These are phyloP conservation scores for Ciconia stormi DNA, from an alignment of 2,113 vertebrate species.

Conservation along the genomic window DNA sequence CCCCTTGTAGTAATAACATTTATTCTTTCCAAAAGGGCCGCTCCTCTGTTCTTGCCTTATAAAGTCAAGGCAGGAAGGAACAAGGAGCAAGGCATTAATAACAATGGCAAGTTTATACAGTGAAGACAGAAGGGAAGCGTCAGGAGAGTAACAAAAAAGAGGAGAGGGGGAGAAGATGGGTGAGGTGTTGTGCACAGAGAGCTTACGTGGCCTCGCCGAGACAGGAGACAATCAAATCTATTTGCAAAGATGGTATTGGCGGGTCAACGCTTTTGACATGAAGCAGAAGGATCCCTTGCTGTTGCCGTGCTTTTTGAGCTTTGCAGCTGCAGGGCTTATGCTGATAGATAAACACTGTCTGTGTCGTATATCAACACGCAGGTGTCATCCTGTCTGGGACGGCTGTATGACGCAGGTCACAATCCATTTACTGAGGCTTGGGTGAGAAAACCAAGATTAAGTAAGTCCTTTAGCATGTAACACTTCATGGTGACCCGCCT, in stretches of 20 bases:
- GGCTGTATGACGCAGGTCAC: background rate
- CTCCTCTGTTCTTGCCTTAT: slow-evolving; percentile 68
- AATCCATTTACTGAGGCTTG: background rate
- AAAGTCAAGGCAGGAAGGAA: slow-evolving; percentile 66
- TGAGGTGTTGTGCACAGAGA: background rate
- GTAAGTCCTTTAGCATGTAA: background rate
- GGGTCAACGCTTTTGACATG: background rate
- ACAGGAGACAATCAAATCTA: background rate
- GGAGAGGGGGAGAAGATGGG: background rate
- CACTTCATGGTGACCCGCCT: background rate
- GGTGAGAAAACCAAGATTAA: background rate
- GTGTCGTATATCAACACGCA: background rate
- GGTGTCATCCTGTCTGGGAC: background rate
- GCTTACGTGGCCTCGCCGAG: background rate
- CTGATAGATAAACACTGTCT: background rate
- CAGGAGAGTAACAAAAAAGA: background rate
- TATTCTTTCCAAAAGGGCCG: slow-evolving; percentile 23
- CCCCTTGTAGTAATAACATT: slow-evolving; percentile 1
- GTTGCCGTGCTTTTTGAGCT: background rate
- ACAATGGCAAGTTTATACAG: slow-evolving; percentile 69
- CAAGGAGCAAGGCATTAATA: slow-evolving; percentile 60
- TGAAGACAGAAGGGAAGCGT: slow-evolving; percentile 33
- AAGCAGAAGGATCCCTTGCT: background rate
- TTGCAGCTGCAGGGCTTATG: background rate
- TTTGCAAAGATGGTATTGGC: background rate